These are phyloP conservation scores for Limnephilus auricula DNA, from an alignment of 2,888 invertebrate species.

Conservation along the genomic window DNA sequence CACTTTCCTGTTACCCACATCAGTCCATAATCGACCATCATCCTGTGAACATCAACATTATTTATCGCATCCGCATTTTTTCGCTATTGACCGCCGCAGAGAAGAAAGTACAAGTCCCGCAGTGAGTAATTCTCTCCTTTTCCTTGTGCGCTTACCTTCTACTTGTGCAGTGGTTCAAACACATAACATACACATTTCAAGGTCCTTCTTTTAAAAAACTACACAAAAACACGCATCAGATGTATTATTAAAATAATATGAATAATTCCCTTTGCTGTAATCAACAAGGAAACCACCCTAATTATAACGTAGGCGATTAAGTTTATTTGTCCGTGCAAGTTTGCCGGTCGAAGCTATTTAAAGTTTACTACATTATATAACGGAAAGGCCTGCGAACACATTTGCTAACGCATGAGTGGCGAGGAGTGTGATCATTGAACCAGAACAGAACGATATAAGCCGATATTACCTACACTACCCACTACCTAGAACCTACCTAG, in stretches of 20 bases:
- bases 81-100: no score
- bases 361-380: slow-evolving; percentile 27
- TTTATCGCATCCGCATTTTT: no score
- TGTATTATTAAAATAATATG: not conserved
- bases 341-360: slow-evolving; percentile 11
- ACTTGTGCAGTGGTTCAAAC: no score
- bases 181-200: no score
- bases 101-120: no score
- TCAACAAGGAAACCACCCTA: not conserved
- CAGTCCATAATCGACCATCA: no score
- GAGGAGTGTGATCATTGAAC: slow-evolving; percentile 26
- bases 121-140: no score
- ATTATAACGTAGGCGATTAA: not conserved
- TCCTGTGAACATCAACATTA: no score
- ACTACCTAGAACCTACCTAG: not conserved
- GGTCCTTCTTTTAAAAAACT: no score
- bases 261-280: not conserved
- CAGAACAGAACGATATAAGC: slow-evolving; percentile 39
- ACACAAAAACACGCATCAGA: no score
- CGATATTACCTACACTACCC: slow-evolving; percentile 4
- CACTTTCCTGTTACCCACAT: no score
- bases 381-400: slow-evolving; percentile 25
- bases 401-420: slow-evolving; percentile 37
- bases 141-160: no score
- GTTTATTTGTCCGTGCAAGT: slow-evolving; percentile 23